A percentile compares a stretch with the other conserved stretches of the same genome.
phyloP scores from a whole-genome alignment of 2,888 invertebrate genomes.

The Herminia tarsipennalis region DNA sequence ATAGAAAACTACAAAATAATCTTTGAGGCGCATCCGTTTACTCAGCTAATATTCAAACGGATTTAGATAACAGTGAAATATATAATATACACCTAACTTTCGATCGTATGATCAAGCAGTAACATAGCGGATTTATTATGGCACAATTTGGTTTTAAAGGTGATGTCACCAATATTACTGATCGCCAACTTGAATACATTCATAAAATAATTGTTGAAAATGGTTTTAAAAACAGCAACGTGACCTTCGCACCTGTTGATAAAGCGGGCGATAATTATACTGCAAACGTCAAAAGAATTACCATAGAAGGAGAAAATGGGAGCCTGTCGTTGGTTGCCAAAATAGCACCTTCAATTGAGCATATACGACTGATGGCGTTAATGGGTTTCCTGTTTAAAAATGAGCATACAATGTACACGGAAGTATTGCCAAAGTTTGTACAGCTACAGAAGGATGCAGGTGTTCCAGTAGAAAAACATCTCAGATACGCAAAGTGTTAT shows the following conservation, averaged over 20 bases:
- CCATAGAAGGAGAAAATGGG: conserved; percentile 40
- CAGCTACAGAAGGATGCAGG: conserved; percentile 49
- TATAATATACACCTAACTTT: neutral
- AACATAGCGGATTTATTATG: conserved; percentile 39
- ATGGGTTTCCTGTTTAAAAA: conserved; percentile 43
- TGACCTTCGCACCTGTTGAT: conserved; percentile 44
- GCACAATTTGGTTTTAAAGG: conserved; percentile 44
- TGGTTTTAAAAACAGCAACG: too few species aligned
- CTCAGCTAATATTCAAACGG: too few species aligned
- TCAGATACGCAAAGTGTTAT: conserved; percentile 52
- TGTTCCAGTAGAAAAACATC: conserved; percentile 44
- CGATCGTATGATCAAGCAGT: too few species aligned
- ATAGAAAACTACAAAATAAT: too few species aligned
- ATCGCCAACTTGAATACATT: conserved; percentile 50
- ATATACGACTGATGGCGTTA: conserved; percentile 29
- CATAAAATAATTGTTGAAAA: conserved; percentile 44
- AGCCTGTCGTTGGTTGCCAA: conserved; percentile 52
- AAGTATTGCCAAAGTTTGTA: conserved; percentile 49
- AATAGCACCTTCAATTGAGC: conserved; percentile 46
- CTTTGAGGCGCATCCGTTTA: too few species aligned
- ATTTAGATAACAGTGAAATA: neutral
- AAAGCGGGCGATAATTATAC: conserved; percentile 51
- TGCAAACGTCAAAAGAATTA: conserved; percentile 46
- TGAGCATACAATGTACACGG: conserved; percentile 51
- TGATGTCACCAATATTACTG: conserved; percentile 36